phyloP scores from a whole-genome alignment of 2,113 vertebrate genomes.

The Labeo catla region DNA sequence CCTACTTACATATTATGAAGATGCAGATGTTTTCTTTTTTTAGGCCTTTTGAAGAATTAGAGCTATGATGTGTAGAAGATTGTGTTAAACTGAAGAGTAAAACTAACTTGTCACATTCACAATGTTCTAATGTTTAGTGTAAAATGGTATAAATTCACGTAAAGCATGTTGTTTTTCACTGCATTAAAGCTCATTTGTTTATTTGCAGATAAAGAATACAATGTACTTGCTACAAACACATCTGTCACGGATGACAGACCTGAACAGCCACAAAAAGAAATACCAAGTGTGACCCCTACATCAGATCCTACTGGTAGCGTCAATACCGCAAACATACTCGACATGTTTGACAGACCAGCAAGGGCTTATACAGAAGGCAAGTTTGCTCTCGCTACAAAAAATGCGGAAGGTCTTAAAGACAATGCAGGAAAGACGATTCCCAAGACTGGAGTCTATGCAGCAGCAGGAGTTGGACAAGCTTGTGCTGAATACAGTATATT shows the following conservation, averaged over 20 bases:
- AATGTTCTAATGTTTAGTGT: not conserved
- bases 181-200: not conserved
- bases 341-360: not conserved
- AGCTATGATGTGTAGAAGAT: too few species aligned
- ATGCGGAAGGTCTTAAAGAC: not conserved
- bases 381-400: not conserved
- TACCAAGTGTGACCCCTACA: not conserved
- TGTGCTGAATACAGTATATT: slow-evolving; percentile 37
- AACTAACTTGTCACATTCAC: not conserved
- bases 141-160: not conserved
- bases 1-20: too few species aligned
- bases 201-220: not conserved
- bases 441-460: slow-evolving; percentile 21
- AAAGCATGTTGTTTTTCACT: not conserved
- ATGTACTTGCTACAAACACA: not conserved
- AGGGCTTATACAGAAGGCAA: too few species aligned
- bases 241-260: too few species aligned
- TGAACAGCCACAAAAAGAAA: not conserved
- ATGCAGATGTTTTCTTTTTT: too few species aligned
- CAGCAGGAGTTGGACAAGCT: slow-evolving; percentile 45
- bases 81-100: not conserved
- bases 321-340: not conserved
- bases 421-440: not conserved
- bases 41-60: too few species aligned
- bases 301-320: not conserved